phyloP scores from a whole-genome alignment of 2,888 invertebrate species.

The Coenonympha glycerion region DNA sequence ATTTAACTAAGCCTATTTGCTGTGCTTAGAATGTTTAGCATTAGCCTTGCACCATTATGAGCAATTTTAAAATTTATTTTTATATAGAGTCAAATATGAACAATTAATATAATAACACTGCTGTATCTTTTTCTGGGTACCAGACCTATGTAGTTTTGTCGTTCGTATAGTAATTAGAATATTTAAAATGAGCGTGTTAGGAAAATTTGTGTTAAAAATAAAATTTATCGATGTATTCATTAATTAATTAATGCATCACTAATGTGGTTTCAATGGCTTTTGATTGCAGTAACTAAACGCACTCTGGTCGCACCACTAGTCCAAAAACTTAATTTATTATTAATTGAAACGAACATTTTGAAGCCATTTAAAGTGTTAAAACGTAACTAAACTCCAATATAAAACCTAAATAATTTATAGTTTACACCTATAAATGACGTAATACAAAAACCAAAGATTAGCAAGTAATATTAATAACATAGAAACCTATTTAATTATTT shows the following conservation, averaged over 20 bases:
- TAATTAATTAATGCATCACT: slow-evolving; percentile 26
- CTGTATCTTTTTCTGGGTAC: no score
- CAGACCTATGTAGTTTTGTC: no score
- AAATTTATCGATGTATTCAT: background rate
- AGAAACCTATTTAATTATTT: no score
- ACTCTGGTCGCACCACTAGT: slow-evolving; percentile 36
- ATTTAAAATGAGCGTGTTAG: no score
- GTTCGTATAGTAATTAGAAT: no score
- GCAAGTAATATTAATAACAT: no score
- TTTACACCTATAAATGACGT: no score
- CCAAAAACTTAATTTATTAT: slow-evolving; percentile 17
- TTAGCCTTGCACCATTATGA: background rate
- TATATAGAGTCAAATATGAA: no score
- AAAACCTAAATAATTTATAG: no score
- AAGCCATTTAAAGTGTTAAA: background rate
- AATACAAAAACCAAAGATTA: background rate
- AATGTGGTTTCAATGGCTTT: slow-evolving; percentile 6
- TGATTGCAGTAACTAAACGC: slow-evolving; percentile 38
- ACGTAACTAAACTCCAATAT: no score
- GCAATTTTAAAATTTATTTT: no score
- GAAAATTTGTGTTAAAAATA: no score
- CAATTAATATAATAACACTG: background rate
- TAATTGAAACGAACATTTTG: background rate
- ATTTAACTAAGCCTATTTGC: slow-evolving; percentile 20
- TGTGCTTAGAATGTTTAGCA: background rate